phyloP scores from a whole-genome alignment of 1,140 invertebrate species.

The Lepidotrigona ventralis region DNA sequence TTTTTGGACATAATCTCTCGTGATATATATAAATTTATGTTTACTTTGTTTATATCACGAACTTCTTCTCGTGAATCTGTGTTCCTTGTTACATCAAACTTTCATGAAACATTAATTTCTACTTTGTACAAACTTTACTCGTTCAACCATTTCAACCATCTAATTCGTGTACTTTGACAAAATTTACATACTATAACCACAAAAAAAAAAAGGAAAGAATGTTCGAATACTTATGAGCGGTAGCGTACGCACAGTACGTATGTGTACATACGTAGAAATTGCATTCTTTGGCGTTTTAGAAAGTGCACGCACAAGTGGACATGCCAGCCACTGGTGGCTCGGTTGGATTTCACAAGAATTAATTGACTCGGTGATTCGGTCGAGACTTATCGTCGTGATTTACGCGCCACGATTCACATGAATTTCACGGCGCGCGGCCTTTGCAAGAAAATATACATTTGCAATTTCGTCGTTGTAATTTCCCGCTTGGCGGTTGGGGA shows the following conservation, averaged over 20 bases:
- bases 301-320: slow-evolving; percentile 42
- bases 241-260: neutral
- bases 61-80: no score
- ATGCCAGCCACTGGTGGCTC: neutral
- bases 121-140: no score
- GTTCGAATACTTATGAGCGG: neutral
- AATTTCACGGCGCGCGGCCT: slow-evolving; percentile 1
- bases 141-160: no score
- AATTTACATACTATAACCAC: neutral
- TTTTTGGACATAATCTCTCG: no score
- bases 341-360: slow-evolving; percentile 49
- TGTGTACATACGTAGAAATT: slow-evolving; percentile 43
- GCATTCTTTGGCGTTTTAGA: slow-evolving; percentile 60
- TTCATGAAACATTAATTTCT: no score
- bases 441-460: neutral
- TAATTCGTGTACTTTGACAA: neutral
- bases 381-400: neutral
- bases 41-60: no score
- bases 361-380: slow-evolving; percentile 46
- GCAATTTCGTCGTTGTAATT: neutral
- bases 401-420: neutral
- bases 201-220: neutral
- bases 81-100: no score
- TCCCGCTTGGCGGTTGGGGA: neutral
- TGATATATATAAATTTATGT: no score